Evolutionary conservation across 2,113 vertebrate genomes (phyloP), one percentile per base, ranked within the genome.

Genomic region (Tor tambroides): DNA sequence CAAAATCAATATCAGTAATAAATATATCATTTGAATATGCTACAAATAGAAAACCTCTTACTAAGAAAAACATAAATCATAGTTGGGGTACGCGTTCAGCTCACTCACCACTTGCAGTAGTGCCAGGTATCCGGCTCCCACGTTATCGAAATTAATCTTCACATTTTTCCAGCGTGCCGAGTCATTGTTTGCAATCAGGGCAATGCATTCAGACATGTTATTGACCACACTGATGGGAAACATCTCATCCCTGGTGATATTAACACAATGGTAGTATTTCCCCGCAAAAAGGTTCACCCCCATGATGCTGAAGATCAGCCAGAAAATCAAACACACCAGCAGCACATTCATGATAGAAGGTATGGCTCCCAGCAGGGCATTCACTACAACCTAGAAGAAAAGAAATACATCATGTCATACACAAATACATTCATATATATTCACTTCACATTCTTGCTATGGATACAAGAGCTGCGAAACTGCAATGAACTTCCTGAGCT

Each of bases 271-370:
- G 84, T 97, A 99, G 94, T 97, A 99, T 91, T 97, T 99, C 80
- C 98, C 98, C 12, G 98, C 98, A 72, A 99, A 98, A 10, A 98
- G 95, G 93, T 99, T 99, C 86, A 99, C 98, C 23, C 98, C 98
- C 98, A 99, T 99, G 89, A 99, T 99, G 92, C 98, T 99, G 94
- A 99, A 99, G 93, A 99, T 99, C 69, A 99, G 95, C 98, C 98
- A 99, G 94, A 99, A 99, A 94, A 99, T 99, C 91, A 99, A 96
- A 94, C 98, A 99, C 91, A 99, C 98, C 90, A 99, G 94, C 91
- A 99, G 97, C 80, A 99, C 98, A 75, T 99, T 99, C 98, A 99
- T 99, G 92, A 99, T 99, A 82, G 98, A 99, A 85, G 98, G 98
- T 91, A 99, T 99, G 9, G 98, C 98, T 84, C 98, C 98, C 88